These are phyloP conservation scores for Hassar affinis DNA, from an alignment of 2,113 vertebrate species.

Conservation along the genomic window DNA sequence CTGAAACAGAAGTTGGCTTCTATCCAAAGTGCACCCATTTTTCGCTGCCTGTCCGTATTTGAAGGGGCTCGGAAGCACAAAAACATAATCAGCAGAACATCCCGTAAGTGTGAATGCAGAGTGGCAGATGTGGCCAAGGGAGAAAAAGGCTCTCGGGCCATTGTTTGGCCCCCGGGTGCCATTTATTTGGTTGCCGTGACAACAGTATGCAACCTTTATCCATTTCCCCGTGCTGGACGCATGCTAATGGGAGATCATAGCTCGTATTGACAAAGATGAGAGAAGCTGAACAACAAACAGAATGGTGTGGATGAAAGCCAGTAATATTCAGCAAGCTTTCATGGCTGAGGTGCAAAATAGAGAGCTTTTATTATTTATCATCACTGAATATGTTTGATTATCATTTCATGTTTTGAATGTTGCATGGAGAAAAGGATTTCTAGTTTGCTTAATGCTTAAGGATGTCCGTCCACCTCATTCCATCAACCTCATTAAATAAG, in stretches of 20 bases:
- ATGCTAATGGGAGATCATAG: conserved; percentile 74
- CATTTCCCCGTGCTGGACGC: conserved; percentile 78
- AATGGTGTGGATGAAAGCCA: conserved; percentile 40
- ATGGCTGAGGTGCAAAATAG: conserved; percentile 48
- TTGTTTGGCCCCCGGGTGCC: conserved; percentile 77
- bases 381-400: conserved; percentile 47
- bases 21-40: conserved; percentile 66
- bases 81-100: conserved; percentile 77
- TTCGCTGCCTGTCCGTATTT: conserved; percentile 63
- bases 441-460: conserved; percentile 34
- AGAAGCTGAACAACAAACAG: conserved; percentile 56
- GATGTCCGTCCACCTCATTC: conserved; percentile 25
- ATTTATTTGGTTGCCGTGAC: conserved; percentile 91
- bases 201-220: conserved; percentile 83
- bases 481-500: conserved; percentile 24
- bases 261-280: conserved; percentile 67
- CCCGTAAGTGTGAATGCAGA: conserved; percentile 83
- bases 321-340: conserved; percentile 32
- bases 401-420: conserved; percentile 47
- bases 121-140: conserved; percentile 89
- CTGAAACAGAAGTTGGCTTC: conserved; percentile 66
- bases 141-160: conserved; percentile 79
- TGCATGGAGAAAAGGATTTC: conserved; percentile 23
- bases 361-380: conserved; percentile 54
- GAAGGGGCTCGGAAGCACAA: conserved; percentile 66